These are phyloP conservation scores for Phylloscopus trochilus DNA, from an alignment of 2,113 vertebrate species.

Conservation along the genomic window DNA sequence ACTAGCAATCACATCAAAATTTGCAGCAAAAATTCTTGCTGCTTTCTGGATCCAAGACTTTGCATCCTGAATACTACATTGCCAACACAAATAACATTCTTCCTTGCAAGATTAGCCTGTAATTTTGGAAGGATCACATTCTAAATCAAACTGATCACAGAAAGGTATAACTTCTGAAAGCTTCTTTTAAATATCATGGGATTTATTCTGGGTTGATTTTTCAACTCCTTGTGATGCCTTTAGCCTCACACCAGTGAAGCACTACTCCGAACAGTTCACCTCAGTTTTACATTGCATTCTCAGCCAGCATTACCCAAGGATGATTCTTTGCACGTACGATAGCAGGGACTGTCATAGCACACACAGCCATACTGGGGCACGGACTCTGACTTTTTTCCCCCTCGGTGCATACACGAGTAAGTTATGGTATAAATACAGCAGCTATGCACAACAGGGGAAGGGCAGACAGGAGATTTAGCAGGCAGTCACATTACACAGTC, in stretches of 20 bases:
- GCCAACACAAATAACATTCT: background rate
- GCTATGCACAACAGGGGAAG: background rate
- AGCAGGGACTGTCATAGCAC: background rate
- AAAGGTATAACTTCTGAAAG: background rate
- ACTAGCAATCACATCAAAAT: background rate
- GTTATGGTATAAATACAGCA: background rate
- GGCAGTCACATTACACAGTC: too few species aligned
- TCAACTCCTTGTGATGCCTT: background rate
- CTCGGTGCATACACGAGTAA: fast-evolving
- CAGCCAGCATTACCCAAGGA: fast-evolving
- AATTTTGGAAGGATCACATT: background rate
- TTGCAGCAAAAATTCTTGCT: background rate
- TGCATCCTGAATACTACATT: background rate
- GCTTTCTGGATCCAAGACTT: background rate
- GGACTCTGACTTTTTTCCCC: fast-evolving
- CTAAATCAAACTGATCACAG: background rate
- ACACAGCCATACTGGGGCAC: background rate
- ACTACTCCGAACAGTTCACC: background rate
- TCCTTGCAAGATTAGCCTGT: background rate
- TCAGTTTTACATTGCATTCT: background rate
- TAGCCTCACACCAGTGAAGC: background rate
- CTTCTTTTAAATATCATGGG: fast-evolving
- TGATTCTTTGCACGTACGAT: fast-evolving
- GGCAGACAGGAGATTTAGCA: background rate
- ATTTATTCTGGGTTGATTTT: background rate